Percentiles rank a stretch among this genome's conserved stretches.
Conservation (phyloP, 2,797 vertebrate species). For the Sciurus carolinensis region DNA sequence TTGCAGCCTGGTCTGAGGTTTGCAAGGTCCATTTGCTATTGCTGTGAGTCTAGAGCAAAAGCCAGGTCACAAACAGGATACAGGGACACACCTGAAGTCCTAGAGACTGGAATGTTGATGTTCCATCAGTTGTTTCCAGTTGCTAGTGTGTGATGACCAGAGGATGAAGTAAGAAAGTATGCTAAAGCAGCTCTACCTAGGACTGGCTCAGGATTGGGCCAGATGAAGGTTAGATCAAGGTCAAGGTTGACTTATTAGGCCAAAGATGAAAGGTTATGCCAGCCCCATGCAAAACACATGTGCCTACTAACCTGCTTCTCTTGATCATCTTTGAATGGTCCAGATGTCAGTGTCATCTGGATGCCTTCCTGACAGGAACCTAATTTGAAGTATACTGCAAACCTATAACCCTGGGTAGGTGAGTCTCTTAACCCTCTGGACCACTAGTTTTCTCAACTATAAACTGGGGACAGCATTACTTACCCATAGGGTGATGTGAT, state of each 20-base stretch:
- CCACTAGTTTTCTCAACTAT: not conserved
- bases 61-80: not conserved
- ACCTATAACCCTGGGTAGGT: not conserved
- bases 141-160: not conserved
- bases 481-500: not conserved
- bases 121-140: not conserved
- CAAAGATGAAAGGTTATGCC: constrained; percentile 4
- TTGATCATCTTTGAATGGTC: not conserved
- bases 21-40: not conserved
- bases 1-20: not conserved
- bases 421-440: not conserved
- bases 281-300: not conserved
- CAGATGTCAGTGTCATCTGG: not conserved
- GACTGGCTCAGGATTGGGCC: not conserved
- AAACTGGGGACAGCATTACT: not conserved
- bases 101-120: not conserved
- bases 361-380: not conserved
- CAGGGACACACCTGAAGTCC: not conserved
- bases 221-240: not conserved
- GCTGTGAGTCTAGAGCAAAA: not conserved
- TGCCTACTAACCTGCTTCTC: not conserved
- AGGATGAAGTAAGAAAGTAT: not conserved
- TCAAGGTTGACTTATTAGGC: not conserved
- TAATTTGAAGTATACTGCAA: not conserved
- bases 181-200: not conserved